Conservation (phyloP, 2,888 invertebrate species). For the Tiphia femorata region DNA sequence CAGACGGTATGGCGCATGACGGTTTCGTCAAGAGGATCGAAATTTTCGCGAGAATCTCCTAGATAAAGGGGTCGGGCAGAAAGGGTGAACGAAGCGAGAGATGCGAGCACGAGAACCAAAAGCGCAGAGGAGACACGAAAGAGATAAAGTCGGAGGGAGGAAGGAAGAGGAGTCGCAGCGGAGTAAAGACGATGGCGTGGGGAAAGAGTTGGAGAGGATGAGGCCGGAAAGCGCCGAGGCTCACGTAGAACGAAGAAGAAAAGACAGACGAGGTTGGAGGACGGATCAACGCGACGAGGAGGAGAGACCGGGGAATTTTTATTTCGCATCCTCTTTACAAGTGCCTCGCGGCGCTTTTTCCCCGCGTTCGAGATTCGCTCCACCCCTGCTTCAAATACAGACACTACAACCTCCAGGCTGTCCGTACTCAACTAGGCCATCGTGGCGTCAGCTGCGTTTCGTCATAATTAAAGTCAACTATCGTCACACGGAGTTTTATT, state of each 20-base stretch:
- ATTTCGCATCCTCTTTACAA: constrained; percentile 33
- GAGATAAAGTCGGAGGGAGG: too few relatives aligned
- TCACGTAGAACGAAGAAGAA: too few relatives aligned
- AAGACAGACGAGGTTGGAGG: too few relatives aligned
- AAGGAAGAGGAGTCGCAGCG: too few relatives aligned
- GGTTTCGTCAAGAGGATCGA: constrained; percentile 9
- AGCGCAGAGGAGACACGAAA: too few relatives aligned
- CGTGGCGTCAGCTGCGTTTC: constrained; percentile 23
- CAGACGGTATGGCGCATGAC: neutral
- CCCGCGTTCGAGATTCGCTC: constrained; percentile 32
- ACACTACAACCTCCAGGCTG: too few relatives aligned
- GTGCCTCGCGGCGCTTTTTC: constrained; percentile 32
- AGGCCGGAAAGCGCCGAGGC: constrained; percentile 18
- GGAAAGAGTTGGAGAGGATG: constrained; percentile 9
- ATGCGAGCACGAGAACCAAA: too few relatives aligned
- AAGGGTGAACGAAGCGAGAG: too few relatives aligned
- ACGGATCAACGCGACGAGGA: too few relatives aligned
- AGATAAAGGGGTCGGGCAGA: neutral
- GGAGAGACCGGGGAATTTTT: constrained; percentile 15
- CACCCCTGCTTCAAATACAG: constrained; percentile 45
- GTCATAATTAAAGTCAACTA: constrained; percentile 38
- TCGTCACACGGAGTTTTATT: neutral
- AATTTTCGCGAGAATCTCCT: constrained; percentile 8
- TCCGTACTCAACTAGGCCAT: too few relatives aligned
- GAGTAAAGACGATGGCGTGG: too few relatives aligned